Conservation (phyloP, 2,113 vertebrate genomes). For the Dromiciops gliroides region DNA sequence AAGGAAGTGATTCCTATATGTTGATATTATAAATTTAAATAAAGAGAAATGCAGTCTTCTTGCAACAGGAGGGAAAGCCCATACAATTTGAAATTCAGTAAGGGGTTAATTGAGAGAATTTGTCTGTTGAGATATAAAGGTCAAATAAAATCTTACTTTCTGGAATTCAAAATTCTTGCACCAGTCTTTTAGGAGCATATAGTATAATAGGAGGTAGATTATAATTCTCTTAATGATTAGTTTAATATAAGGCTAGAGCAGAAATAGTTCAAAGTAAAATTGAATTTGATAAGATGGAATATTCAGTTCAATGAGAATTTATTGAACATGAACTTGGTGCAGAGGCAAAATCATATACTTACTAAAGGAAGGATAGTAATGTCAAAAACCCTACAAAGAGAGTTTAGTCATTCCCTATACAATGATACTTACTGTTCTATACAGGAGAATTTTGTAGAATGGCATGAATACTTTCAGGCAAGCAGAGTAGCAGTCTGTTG, state of each 20-base stretch:
- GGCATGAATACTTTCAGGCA: neutral
- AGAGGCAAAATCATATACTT: neutral
- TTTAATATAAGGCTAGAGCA: conserved; percentile 45
- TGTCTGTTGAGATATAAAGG: conserved; percentile 57
- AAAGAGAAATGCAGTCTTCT: conserved; percentile 71
- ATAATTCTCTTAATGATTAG: conserved; percentile 49
- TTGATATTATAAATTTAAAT: conserved; percentile 71
- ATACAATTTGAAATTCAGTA: conserved; percentile 63
- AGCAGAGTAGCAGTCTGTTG: neutral
- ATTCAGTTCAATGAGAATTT: neutral
- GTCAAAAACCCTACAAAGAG: neutral
- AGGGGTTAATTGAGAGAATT: conserved; percentile 51
- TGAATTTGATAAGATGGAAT: conserved; percentile 33
- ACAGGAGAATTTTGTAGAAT: neutral
- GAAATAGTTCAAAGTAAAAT: conserved; percentile 34
- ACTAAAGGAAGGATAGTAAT: neutral
- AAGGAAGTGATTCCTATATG: conserved; percentile 69
- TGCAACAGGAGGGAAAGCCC: conserved; percentile 55
- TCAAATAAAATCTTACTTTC: conserved; percentile 12
- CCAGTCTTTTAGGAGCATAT: conserved; percentile 46
- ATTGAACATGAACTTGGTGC: neutral
- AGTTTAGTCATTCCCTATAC: neutral
- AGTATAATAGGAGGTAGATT: conserved; percentile 1
- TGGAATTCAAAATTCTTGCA: conserved; percentile 26
- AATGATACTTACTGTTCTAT: neutral